Conservation (phyloP, 2,888 invertebrate genomes). For the Drosophila rubida region DNA sequence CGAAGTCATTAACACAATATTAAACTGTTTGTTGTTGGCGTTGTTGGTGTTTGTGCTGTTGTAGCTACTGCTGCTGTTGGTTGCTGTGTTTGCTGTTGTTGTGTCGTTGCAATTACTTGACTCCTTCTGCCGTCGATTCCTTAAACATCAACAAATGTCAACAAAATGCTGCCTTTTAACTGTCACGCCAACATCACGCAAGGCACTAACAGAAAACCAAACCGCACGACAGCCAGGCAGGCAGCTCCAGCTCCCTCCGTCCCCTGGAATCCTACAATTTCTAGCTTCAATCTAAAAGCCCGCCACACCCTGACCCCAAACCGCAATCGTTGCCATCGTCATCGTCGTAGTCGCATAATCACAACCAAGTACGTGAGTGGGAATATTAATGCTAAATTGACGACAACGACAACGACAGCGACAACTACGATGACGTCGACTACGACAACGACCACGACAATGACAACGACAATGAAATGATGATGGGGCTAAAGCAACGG, state of each 20-base stretch:
- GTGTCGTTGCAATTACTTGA: constrained; percentile 70
- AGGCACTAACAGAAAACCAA: constrained; percentile 54
- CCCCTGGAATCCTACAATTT: constrained; percentile 10
- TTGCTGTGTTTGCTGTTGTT: constrained; percentile 23
- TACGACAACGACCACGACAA: constrained; percentile 41
- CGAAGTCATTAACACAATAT: constrained; percentile 79
- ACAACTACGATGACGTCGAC: constrained; percentile 45
- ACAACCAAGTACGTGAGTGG: constrained; percentile 82
- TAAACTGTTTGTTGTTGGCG: constrained; percentile 51
- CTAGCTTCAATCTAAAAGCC: constrained; percentile 48
- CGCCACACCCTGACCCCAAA: constrained; percentile 50
- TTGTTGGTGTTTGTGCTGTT: constrained; percentile 18
- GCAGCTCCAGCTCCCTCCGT: background rate
- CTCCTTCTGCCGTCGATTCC: constrained; percentile 64
- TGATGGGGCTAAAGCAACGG: constrained; percentile 46
- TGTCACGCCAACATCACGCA: constrained; percentile 76
- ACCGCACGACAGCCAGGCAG: constrained; percentile 63
- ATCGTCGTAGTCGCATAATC: constrained; percentile 76
- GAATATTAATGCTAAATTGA: constrained; percentile 82
- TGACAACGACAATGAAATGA: constrained; percentile 41
- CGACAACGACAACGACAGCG: constrained; percentile 66
- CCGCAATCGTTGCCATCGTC: constrained; percentile 59
- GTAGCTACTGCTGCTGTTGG: constrained; percentile 32
- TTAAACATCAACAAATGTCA: constrained; percentile 74
- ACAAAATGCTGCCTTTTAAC: constrained; percentile 79